A percentile compares a stretch with the other conserved stretches of the same genome.
Conservation (phyloP, 2,113 vertebrate species). For the Onychostruthus taczanowskii region DNA sequence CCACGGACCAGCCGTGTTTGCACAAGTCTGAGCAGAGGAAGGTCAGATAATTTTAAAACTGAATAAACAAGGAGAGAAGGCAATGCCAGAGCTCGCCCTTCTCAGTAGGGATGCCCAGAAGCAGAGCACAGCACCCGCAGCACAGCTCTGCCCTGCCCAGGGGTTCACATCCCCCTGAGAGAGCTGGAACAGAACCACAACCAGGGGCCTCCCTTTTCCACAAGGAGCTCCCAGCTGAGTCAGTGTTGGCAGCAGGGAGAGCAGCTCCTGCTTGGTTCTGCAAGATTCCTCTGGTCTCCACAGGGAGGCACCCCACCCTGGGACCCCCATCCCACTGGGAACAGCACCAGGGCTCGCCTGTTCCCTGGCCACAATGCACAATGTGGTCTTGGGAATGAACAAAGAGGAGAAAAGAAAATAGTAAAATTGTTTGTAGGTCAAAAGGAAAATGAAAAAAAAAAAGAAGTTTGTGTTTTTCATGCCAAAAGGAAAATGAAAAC, state of each 20-base stretch:
- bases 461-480: slow-evolving; percentile 5
- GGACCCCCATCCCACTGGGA: background rate
- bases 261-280: background rate
- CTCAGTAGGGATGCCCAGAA: background rate
- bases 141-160: background rate
- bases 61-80: slow-evolving; percentile 50
- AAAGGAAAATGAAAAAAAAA: slow-evolving; percentile 48
- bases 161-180: background rate
- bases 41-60: slow-evolving; percentile 63
- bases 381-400: background rate
- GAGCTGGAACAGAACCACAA: background rate
- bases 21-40: slow-evolving; percentile 5
- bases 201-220: background rate
- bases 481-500: slow-evolving; percentile 64
- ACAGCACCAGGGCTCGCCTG: background rate
- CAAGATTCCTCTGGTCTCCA: background rate
- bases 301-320: rapidly evolving
- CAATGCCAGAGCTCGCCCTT: background rate
- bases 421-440: slow-evolving; percentile 33
- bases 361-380: background rate
- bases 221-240: slow-evolving; percentile 40
- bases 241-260: slow-evolving; percentile 7
- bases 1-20: background rate
- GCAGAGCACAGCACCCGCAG: background rate
- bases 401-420: background rate